Base-by-base conservation (phyloP, 1,140 invertebrate species). In the Drosophila leontia region DNA sequence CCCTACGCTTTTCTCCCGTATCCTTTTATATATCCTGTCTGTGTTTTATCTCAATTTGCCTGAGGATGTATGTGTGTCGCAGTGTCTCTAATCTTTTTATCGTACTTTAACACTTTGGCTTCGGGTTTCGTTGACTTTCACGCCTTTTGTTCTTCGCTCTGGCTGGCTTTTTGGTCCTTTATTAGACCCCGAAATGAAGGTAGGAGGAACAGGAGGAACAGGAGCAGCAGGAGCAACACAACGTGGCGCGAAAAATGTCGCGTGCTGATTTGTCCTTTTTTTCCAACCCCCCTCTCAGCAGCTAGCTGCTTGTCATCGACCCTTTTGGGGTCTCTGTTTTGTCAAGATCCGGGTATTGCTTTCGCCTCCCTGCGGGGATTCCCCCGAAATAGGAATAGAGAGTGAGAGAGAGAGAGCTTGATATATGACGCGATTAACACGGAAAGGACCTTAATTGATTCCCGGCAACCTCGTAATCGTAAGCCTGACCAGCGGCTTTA, bases 401-500 rank as follows among this genome's bases (percentile, higher is more conserved):
- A 11, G n/a, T 53, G n/a, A 39, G 32, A 34, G 12, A 26, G 11
- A 6, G 67, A 58, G 51, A 47, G 65, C 70, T 56, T 87, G 84
- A 90, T 90, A 77, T 90, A 90, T 91, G 85, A 75, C 62, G 82
- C 85, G 82, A 90, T 90, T 91, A 90, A 80, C 85, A 81, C 79
- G 83, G 75, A 76, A 90, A 85, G 85, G 85, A 68, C 67, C 85
- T 68, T 84, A 87, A 88, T 87, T 88, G 84, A 87, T 87, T 79
- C 19, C 41, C 26, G 42, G 37, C 57, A 15, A n/a, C 26, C 41
- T 55, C 47, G 47, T 48, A 48, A 48, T 48, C 51, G 51, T 23
- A 39, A 56, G 61, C 17, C 39, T 32, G 34, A 9, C 39, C 23
- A 19, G 7, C 50, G 50, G 41, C 59, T 53, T 78, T 78, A 67